A percentile compares a stretch with the other conserved stretches of the same genome.
These are phyloP conservation scores for Periparus ater DNA, from an alignment of 2,797 vertebrate species.

Conservation along the genomic window DNA sequence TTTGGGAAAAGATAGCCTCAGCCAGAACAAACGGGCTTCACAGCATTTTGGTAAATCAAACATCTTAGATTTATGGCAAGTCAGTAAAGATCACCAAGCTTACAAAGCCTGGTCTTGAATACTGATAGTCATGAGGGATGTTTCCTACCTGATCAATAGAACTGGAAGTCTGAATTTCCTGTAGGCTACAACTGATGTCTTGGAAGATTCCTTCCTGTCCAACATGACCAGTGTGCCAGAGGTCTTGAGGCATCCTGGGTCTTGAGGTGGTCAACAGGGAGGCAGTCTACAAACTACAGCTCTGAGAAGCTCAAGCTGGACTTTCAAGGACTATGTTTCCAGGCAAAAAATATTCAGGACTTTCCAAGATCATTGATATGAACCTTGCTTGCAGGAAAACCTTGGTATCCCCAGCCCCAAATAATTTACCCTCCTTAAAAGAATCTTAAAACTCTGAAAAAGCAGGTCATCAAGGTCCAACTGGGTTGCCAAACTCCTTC, in stretches of 20 bases:
- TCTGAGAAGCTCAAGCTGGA: background rate
- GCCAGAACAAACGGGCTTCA: background rate
- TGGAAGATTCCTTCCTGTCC: background rate
- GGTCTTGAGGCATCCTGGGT: background rate
- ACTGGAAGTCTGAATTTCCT: background rate
- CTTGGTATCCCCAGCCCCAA: background rate
- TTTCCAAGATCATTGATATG: background rate
- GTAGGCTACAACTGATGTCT: accelerated
- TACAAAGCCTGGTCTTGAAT: background rate
- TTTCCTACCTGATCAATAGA: background rate
- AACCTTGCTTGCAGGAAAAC: background rate
- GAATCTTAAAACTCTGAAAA: background rate
- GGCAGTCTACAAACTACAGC: background rate
- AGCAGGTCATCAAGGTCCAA: background rate
- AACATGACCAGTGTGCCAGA: background rate
- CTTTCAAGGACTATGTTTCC: background rate
- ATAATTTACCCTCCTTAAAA: background rate
- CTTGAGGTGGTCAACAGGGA: background rate
- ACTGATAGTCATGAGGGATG: accelerated
- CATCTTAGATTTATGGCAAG: background rate
- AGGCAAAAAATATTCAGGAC: background rate
- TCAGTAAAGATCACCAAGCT: background rate
- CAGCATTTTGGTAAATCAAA: background rate
- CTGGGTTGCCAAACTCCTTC: background rate
- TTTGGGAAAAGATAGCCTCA: background rate